Evolutionary conservation across 2,888 invertebrate species (phyloP).

Genomic region (Oeneis ivallda): DNA sequence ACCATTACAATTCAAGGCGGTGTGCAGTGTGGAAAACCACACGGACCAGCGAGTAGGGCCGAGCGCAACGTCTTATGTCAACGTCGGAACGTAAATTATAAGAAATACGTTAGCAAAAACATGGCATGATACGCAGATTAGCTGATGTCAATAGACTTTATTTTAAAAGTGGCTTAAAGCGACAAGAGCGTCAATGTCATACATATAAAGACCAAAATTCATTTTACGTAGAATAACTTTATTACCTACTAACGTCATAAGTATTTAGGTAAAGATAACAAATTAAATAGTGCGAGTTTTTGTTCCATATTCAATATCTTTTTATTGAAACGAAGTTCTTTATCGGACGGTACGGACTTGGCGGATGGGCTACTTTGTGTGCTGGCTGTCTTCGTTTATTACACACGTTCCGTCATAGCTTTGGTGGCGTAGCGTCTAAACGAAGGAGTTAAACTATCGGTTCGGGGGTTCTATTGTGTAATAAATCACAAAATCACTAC

Average conservation of each 20-base stretch:
- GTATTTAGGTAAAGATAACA: not conserved
- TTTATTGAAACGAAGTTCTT: no score
- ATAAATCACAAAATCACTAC: no score
- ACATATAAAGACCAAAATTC: not conserved
- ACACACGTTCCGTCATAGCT: no score
- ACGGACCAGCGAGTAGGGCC: conserved; percentile 17
- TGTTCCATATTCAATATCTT: no score
- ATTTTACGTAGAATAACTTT: not conserved
- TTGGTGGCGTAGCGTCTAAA: no score
- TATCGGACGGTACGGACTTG: no score
- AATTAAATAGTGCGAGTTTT: not conserved
- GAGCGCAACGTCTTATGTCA: conserved; percentile 6
- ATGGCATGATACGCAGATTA: not conserved
- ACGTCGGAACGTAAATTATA: not conserved
- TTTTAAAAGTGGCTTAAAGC: not conserved
- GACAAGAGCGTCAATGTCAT: not conserved
- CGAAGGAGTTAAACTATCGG: no score
- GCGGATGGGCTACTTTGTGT: no score
- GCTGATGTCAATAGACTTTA: not conserved
- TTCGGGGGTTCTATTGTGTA: no score
- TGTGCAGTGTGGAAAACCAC: conserved; percentile 16
- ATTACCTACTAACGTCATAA: no score
- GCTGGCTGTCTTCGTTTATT: no score
- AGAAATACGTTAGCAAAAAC: not conserved
- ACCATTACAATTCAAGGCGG: conserved; percentile 21